Base-by-base conservation (phyloP, 2,113 vertebrate species). In the Gnathonemus echidnorhynchus region DNA sequence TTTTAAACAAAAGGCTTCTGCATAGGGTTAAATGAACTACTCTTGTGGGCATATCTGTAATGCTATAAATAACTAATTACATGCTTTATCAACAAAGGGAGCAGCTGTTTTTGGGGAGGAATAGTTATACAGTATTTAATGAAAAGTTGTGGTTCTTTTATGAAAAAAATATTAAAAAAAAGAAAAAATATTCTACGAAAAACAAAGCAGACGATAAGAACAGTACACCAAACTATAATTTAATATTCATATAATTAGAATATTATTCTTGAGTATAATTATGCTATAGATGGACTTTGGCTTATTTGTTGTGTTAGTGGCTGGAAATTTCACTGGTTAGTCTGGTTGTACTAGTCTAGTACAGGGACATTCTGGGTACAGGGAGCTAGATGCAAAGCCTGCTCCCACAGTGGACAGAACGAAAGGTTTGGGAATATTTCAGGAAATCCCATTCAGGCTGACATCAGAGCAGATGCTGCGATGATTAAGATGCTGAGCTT, bases 1-100 rank as follows among this genome's bases (percentile, higher is more conserved):
- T 87, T 56, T 87, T 87, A 35, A 53, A 87, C 86, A 87, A 87
- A 87, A 87, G 49, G 24, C 86, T 87, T 87, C 50, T 35, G 24
- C 86, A 19, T 4, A 27, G 86, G 27, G 48, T 52, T 87, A 53
- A 52, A 87, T 53, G 11, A 87, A 52, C 46, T 48, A 52, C 48
- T 49, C 85, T 50, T 53, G 86, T 53, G 50, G 50, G 48, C 31
- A 87, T 87, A 87, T 53, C 11, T 52, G n/a, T 39, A 53, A 87
- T 52, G 50, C 86, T 87, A 87, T 87, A 87, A 87, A 87, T 56
- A 87, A 15, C 48, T 35, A 35, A 87, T 87, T 53, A 35, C 35
- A 19, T 53, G 86, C 27, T 87, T 35, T 53, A 53, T 35, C 27
- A 53, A 53, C 86, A 52, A 87, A 35, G 45, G 15, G 13, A 53